phyloP scores from a whole-genome alignment of 1,140 invertebrate species.

The Papilio aristodemus region DNA sequence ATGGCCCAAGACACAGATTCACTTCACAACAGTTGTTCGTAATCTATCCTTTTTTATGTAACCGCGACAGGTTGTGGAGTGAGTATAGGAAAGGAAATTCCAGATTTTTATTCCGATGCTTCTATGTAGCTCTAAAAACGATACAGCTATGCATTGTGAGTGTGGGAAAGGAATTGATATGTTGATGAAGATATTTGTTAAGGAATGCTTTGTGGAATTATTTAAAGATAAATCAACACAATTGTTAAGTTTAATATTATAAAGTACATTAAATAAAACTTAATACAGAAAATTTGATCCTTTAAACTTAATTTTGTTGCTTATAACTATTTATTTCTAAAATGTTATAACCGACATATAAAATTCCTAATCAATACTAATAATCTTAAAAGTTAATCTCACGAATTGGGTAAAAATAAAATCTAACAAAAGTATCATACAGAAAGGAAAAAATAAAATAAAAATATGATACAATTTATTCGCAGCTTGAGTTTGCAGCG shows the following conservation, averaged over 20 bases:
- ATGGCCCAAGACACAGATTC: constrained; percentile 65
- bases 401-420: neutral
- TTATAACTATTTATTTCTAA: no score
- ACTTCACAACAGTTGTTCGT: constrained; percentile 59
- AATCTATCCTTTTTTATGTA: constrained; percentile 32
- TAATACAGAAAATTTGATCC: no score
- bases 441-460: neutral
- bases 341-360: no score
- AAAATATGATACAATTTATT: constrained; percentile 22
- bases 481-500: constrained; percentile 24
- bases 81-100: constrained; percentile 17
- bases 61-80: constrained; percentile 20
- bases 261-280: no score
- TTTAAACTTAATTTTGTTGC: no score
- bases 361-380: no score
- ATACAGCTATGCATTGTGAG: constrained; percentile 3
- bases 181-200: constrained; percentile 1
- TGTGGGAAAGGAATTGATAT: constrained; percentile 14
- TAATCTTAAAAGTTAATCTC: neutral
- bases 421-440: neutral
- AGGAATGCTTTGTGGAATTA: neutral
- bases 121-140: neutral
- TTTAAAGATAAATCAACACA: neutral
- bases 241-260: neutral
- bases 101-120: constrained; percentile 16